These are phyloP conservation scores for Limanda limanda DNA, from an alignment of 2,113 vertebrate species.

Conservation along the genomic window DNA sequence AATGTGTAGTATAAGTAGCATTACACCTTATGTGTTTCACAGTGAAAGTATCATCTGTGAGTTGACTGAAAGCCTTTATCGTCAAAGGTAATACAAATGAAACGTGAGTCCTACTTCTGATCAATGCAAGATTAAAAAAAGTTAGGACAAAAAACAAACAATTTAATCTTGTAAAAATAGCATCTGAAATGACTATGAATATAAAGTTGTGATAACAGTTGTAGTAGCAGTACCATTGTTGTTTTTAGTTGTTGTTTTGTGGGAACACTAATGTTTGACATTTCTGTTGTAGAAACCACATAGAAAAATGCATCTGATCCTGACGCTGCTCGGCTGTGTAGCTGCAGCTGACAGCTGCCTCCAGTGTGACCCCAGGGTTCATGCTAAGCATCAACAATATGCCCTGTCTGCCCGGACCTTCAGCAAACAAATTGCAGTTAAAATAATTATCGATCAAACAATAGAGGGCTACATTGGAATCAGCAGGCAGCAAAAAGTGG, in stretches of 20 bases:
- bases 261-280: not conserved
- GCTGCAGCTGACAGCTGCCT: slow-evolving; percentile 64
- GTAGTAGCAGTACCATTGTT: not conserved
- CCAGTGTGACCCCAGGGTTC: slow-evolving; percentile 75
- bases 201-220: not conserved
- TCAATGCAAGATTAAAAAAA: no score
- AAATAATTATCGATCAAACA: slow-evolving; percentile 65
- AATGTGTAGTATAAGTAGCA: no score
- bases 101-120: no score
- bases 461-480: slow-evolving; percentile 61
- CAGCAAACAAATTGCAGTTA: no score
- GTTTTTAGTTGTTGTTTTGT: not conserved
- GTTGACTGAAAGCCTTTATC: no score
- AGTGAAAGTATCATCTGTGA: no score
- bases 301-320: slow-evolving; percentile 41
- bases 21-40: slow-evolving; percentile 20
- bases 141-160: no score
- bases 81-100: no score
- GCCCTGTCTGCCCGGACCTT: slow-evolving; percentile 42
- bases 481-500: slow-evolving; percentile 53
- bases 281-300: slow-evolving; percentile 19
- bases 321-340: slow-evolving; percentile 44
- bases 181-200: not conserved
- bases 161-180: no score
- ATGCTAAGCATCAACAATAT: slow-evolving; percentile 65